phyloP scores from a whole-genome alignment of 2,888 invertebrate species.

The Beris chalybata region DNA sequence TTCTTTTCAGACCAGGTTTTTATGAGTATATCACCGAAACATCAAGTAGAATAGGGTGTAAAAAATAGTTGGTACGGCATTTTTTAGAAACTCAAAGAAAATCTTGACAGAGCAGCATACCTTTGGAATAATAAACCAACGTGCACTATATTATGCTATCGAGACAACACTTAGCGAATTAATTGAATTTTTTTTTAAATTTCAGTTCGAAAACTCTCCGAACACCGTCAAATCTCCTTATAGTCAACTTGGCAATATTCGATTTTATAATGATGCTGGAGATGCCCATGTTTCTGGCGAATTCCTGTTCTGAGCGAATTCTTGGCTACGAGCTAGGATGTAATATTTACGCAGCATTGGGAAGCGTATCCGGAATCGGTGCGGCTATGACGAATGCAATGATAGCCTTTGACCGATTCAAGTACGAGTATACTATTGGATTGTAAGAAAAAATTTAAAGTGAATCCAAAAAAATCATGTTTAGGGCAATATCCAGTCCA shows the following conservation, averaged over 20 bases:
- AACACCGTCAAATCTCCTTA: constrained; percentile 71
- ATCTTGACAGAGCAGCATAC: too few species aligned
- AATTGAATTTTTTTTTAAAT: too few species aligned
- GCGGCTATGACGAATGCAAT: constrained; percentile 71
- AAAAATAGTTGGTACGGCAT: too few species aligned
- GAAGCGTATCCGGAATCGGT: constrained; percentile 68
- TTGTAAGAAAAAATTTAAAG: not conserved
- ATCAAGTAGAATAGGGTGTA: too few species aligned
- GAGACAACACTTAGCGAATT: too few species aligned
- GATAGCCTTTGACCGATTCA: constrained; percentile 72
- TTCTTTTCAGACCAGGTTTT: too few species aligned
- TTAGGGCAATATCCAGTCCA: constrained; percentile 70
- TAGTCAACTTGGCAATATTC: constrained; percentile 70
- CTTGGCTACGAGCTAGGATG: constrained; percentile 70
- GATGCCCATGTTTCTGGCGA: constrained; percentile 67
- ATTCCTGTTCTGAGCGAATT: constrained; percentile 63
- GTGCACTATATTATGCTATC: too few species aligned
- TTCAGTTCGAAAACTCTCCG: constrained; percentile 67
- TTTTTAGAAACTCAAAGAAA: too few species aligned
- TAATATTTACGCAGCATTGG: constrained; percentile 65
- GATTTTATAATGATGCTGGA: constrained; percentile 71
- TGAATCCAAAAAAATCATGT: constrained; percentile 12
- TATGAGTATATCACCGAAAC: too few species aligned
- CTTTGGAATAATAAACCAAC: too few species aligned
- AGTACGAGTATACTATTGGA: constrained; percentile 48